Evolutionary conservation across 2,113 vertebrate genomes (phyloP).

Genomic region (Coptodon rendalli): DNA sequence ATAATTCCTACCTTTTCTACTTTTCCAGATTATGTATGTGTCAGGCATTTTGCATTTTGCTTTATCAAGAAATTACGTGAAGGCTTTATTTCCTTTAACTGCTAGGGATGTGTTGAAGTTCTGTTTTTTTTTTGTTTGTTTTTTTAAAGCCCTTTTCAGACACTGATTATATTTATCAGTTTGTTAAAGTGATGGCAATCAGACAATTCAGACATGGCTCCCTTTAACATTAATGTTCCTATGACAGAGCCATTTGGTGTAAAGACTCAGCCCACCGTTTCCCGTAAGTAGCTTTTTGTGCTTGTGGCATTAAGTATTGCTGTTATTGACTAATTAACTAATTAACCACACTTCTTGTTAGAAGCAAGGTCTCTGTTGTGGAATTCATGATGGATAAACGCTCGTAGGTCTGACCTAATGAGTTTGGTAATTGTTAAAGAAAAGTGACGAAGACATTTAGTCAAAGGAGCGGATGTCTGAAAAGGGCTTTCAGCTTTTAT

Average conservation of each 20-base stretch:
- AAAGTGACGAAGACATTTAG: no score
- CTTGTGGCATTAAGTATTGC: not conserved
- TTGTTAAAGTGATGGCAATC: not conserved
- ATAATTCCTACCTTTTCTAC: slow-evolving; percentile 55
- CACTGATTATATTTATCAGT: not conserved
- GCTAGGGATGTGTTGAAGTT: slow-evolving; percentile 18
- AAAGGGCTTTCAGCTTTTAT: not conserved
- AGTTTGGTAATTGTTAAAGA: not conserved
- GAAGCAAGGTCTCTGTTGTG: not conserved
- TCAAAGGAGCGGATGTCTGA: not conserved
- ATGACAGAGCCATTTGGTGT: not conserved
- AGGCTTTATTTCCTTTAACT: slow-evolving; percentile 32
- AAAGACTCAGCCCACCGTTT: not conserved
- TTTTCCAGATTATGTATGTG: slow-evolving; percentile 39
- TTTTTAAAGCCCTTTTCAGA: slow-evolving; percentile 1
- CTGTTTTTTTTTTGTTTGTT: not conserved
- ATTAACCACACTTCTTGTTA: not conserved
- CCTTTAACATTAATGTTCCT: not conserved
- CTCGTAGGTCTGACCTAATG: not conserved
- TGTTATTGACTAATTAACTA: not conserved
- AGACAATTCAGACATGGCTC: not conserved
- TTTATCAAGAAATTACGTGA: slow-evolving; percentile 19
- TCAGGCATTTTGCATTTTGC: slow-evolving; percentile 17
- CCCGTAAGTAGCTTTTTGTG: not conserved
- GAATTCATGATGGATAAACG: not conserved